Evolutionary conservation across 2,888 invertebrate genomes (phyloP).

Genomic region (Oeneis ivallda): DNA sequence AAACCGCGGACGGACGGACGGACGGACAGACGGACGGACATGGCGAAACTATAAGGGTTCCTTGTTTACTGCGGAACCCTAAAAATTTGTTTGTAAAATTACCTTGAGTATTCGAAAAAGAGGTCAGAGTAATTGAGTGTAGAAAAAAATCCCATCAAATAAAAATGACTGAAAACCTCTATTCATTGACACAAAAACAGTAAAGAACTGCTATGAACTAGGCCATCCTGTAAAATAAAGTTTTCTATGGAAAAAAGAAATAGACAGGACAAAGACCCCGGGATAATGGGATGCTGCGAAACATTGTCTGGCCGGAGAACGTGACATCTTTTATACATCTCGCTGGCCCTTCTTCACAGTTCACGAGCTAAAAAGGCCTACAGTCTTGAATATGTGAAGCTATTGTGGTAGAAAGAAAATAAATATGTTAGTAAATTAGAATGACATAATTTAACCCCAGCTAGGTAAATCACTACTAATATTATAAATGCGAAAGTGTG

Average conservation of each 20-base stretch:
- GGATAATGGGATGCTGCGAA: conserved; percentile 30
- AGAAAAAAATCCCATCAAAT: background rate
- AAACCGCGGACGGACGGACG: no score
- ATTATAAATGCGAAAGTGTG: no score
- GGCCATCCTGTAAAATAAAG: conserved; percentile 14
- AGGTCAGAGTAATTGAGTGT: no score
- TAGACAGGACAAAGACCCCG: conserved; percentile 31
- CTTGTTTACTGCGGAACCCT: no score
- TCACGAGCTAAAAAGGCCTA: conserved; percentile 8
- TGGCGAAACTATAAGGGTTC: no score
- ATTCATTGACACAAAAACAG: background rate
- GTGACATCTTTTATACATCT: conserved; percentile 39
- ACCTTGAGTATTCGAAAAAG: no score
- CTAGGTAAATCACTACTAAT: no score
- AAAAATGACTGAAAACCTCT: background rate
- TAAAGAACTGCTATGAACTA: background rate
- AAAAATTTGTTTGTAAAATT: no score
- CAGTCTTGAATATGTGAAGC: background rate
- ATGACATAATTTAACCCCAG: no score
- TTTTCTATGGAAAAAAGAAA: conserved; percentile 19
- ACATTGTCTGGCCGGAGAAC: conserved; percentile 26
- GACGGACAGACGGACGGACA: no score
- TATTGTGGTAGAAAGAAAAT: no score
- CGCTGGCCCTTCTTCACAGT: conserved; percentile 25
- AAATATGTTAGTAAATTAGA: no score